Evolutionary conservation across 2,113 vertebrate genomes (phyloP), one percentile per base, ranked within the genome.

Genomic region (Himantopus leucocephalus): DNA sequence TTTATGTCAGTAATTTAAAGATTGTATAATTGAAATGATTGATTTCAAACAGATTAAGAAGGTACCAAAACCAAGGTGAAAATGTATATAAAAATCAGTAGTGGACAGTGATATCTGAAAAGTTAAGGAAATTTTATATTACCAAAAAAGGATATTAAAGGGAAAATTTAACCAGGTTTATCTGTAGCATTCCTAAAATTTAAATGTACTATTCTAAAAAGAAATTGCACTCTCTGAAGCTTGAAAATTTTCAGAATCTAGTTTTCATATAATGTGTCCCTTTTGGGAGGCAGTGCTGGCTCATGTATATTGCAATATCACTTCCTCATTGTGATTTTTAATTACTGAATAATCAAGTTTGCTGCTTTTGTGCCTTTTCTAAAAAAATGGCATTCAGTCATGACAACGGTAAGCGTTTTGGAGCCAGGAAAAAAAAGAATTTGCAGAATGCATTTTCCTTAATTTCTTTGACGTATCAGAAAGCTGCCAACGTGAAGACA

Each of bases 281-380:
- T 90, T 84, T 95, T 83, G 96, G 94, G 94, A 93, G 96, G 85
- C 66, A 95, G 58, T 96, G 64, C 80, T 96, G 94, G 97, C 94
- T 98, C 34, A 59, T 94, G 77, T 97, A 20, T 96, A 91, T 91
- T 96, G 93, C 96, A 97, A 72, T 97, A 76, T 78, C 52, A 85
- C 94, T 97, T 96, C 72, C 92, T 97, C 80, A 18, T 74, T 90
- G 81, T 92, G 88, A 94, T 90, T 97, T 92, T 85, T 92, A 92
- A 95, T 85, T 95, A 90, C 53, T 76, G 90, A 93, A 92, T 92
- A 90, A 97, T 92, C 68, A 68, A 89, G 55, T 96, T 97, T 96
- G 97, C 97, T 98, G 96, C 95, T 97, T 97, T 98, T 98, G 98
- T 98, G 98, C 97, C 98, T 98, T 98, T 96, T 70, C 75, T 83